Conservation (phyloP, 2,797 vertebrate species). For the Microctenopoma lineatum region DNA sequence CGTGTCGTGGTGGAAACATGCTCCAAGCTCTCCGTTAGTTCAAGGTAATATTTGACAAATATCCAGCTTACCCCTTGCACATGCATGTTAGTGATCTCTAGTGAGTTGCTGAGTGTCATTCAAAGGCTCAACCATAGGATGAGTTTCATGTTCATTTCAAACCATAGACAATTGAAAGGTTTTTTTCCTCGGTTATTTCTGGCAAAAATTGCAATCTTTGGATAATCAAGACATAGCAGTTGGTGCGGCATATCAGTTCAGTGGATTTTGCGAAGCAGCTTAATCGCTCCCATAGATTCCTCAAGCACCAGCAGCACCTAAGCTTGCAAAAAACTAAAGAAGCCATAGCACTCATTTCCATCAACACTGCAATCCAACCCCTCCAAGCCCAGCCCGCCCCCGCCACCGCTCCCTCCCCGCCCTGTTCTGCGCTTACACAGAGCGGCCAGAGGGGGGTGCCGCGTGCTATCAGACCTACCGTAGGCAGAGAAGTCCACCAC, state of each 20-base stretch:
- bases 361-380: slow-evolving; percentile 79
- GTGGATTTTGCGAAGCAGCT: slow-evolving; percentile 83
- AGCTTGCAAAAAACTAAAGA: slow-evolving; percentile 84
- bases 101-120: slow-evolving; percentile 83
- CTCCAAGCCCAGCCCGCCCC: slow-evolving; percentile 65
- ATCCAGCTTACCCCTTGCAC: slow-evolving; percentile 83
- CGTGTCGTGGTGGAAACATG: slow-evolving; percentile 60
- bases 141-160: slow-evolving; percentile 79
- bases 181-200: slow-evolving; percentile 45
- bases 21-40: slow-evolving; percentile 61
- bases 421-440: slow-evolving; percentile 82
- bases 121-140: slow-evolving; percentile 77
- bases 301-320: slow-evolving; percentile 86
- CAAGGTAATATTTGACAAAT: slow-evolving; percentile 76
- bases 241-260: slow-evolving; percentile 80
- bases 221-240: slow-evolving; percentile 78
- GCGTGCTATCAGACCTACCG: slow-evolving; percentile 88
- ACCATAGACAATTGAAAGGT: slow-evolving; percentile 68
- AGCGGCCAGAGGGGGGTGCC: slow-evolving; percentile 82
- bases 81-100: slow-evolving; percentile 87
- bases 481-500: slow-evolving; percentile 84
- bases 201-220: slow-evolving; percentile 66
- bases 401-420: slow-evolving; percentile 28
- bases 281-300: slow-evolving; percentile 76
- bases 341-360: slow-evolving; percentile 85